Base-by-base conservation (phyloP, 2,113 vertebrate genomes). In the Diadophis punctatus region DNA sequence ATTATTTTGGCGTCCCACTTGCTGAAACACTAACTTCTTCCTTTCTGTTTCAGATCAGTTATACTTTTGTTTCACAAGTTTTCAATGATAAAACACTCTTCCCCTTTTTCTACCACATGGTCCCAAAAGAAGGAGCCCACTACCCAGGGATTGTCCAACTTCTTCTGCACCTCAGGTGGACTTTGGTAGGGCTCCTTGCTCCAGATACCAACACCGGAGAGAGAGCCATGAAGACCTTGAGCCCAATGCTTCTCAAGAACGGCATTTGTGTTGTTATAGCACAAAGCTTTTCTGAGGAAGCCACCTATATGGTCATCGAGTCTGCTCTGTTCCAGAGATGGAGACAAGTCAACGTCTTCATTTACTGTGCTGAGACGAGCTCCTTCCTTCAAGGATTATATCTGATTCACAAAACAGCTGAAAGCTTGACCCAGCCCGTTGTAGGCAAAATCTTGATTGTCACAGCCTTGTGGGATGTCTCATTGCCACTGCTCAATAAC, bases 361-460 rank as follows among this genome's bases (percentile, higher is more conserved):
- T 94, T 1, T 34, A 91, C 2, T 92, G 84, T n/a, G 89, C 46
- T 7, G 87, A 95, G 4, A 30, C 8, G 16, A 9, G 43, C 2
- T 60, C 30, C 0, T 27, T 87, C 12, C 4, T 8, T 9, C 30
- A 11, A 2, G 46, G 6, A 87, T 7, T 91, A 11, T 39, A 52
- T 12, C 14, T 87, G 25, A 18, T 74, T 18, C n/a, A 74, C n/a
- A 74, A 74, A 18, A 20, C 34, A 0, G 20, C 2, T 7, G 48
- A 8, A 27, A 80, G n/a, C 4, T 56, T 23, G 12, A 11, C 12
- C 20, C 39, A 92, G 18, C 14, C 39, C 1, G 16, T 58, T 27
- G 12, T 3, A n/a, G 16, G 51, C 7, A 94, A 91, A 55, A 52
- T 94, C 3, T 49, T 53, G 52, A 55, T 95, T 27, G 52, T 89